Evolutionary conservation across 2,888 invertebrate species (phyloP), one percentile per base, ranked within the genome.

Genomic region (Apocheima hispidaria): DNA sequence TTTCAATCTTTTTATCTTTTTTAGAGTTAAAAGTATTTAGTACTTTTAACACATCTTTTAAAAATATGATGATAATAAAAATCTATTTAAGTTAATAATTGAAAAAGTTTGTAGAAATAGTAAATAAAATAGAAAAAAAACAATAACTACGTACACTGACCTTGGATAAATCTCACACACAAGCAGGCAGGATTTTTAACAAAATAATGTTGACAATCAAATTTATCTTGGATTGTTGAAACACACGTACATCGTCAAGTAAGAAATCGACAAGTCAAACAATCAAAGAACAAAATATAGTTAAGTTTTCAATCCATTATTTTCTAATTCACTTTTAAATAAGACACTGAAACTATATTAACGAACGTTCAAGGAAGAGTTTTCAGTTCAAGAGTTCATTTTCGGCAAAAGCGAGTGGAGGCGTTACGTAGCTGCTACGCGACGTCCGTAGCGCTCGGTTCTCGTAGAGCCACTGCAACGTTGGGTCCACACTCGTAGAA

Each of bases 381-480:
- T 60, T 53, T 53, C 50, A 63, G 62, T 66, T 59, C 58, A 51
- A 46, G 59, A 56, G 65, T 67, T 60, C 53, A 66, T 70, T 65
- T 58, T 66, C 67, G 63, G 60, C 65, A 38, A 38, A 52, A 21
- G 33, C 53, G 69, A 23, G 18, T n/a, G n/a, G 10, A 9, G 18
- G 48, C 23, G 28, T 33, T 50, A 57, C 62, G 57, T 30, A 57
- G 28, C 69, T 70, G 69, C 65, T 72, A 51, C 51, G 51, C 28
- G 76, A 79, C 86, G 83, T 73, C 83, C 79, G 85, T 79, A 81
- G 75, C 78, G 72, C 65, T 55, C 74, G 77, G 71, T 67, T 33
- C 70, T 68, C 82, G 81, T 81, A 77, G 78, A 75, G 70, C 65
- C 57, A 85, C 86, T 86, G 80, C 70, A 70, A 72, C 78, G 73